Evolutionary conservation across 2,797 vertebrate species (phyloP).

Genomic region (Eutrigla gurnardus): DNA sequence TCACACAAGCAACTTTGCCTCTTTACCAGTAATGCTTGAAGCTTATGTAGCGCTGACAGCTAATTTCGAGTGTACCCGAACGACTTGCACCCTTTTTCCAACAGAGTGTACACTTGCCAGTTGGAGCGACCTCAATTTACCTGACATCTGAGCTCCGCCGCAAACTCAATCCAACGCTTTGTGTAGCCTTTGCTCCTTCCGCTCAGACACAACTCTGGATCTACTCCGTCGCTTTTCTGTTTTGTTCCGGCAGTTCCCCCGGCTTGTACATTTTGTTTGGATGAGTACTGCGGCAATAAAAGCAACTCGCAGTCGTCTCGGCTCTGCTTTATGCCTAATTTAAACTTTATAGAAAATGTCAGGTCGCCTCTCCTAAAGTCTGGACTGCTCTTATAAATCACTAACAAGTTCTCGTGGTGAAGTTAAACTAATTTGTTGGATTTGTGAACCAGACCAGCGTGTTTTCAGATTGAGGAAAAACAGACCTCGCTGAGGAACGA

Average conservation of each 20-base stretch:
- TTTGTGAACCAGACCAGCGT: conserved; percentile 16
- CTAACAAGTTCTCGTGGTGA: neutral
- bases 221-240: conserved; percentile 21
- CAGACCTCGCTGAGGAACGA: conserved; percentile 17
- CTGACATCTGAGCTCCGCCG: conserved; percentile 43
- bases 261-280: conserved; percentile 43
- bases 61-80: conserved; percentile 36
- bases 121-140: conserved; percentile 43
- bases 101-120: conserved; percentile 16
- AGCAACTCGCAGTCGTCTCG: conserved; percentile 17
- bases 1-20: neutral
- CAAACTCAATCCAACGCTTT: conserved; percentile 42
- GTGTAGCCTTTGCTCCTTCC: conserved; percentile 39
- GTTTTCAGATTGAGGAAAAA: conserved; percentile 22
- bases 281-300: conserved; percentile 34
- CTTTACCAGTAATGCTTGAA: neutral
- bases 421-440: conserved; percentile 16
- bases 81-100: conserved; percentile 20
- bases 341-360: conserved; percentile 46
- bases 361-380: conserved; percentile 24
- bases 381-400: conserved; percentile 29
- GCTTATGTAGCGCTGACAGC: conserved; percentile 19
- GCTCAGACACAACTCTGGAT: conserved; percentile 32
- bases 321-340: conserved; percentile 38
- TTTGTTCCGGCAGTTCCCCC: conserved; percentile 27